Conservation (phyloP, 2,888 invertebrate genomes). For the Orthonevra nobilis region DNA sequence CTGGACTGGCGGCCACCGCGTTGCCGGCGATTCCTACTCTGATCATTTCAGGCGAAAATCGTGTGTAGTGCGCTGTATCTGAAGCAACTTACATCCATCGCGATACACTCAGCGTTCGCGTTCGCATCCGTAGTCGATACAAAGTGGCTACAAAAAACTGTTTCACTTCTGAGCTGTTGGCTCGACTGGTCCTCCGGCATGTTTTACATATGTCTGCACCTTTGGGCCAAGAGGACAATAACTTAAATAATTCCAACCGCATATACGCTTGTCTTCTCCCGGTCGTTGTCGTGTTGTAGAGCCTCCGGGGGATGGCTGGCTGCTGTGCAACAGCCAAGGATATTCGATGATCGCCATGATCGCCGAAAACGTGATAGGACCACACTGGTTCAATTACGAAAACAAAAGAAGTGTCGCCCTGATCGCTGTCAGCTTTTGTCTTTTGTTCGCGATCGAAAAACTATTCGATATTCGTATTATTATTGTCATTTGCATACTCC, state of each 20-base stretch:
- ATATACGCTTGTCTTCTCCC: conserved; percentile 62
- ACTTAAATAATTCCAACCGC: conserved; percentile 75
- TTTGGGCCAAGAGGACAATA: conserved; percentile 74
- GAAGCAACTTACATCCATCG: conserved; percentile 56
- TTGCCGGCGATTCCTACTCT: conserved; percentile 59
- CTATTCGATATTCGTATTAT: conserved; percentile 69
- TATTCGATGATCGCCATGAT: conserved; percentile 70
- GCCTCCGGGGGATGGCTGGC: conserved; percentile 43
- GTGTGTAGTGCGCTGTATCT: conserved; percentile 58
- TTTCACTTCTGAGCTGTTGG: conserved; percentile 69
- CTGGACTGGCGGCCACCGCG: conserved; percentile 48
- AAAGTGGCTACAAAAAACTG: conserved; percentile 68
- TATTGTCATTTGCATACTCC: conserved; percentile 69
- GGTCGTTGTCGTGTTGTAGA: conserved; percentile 25
- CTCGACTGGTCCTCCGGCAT: conserved; percentile 74
- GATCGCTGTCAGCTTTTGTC: conserved; percentile 73
- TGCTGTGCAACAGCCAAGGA: conserved; percentile 44
- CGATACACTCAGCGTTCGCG: too few species aligned
- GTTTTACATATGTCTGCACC: conserved; percentile 79
- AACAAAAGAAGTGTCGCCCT: conserved; percentile 74
- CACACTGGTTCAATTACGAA: conserved; percentile 78
- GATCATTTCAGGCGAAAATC: conserved; percentile 63
- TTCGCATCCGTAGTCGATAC: conserved; percentile 52
- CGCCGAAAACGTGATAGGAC: conserved; percentile 74
- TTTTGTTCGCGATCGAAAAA: conserved; percentile 69